phyloP scores from a whole-genome alignment of 2,113 vertebrate species.

The Callorhinus ursinus region DNA sequence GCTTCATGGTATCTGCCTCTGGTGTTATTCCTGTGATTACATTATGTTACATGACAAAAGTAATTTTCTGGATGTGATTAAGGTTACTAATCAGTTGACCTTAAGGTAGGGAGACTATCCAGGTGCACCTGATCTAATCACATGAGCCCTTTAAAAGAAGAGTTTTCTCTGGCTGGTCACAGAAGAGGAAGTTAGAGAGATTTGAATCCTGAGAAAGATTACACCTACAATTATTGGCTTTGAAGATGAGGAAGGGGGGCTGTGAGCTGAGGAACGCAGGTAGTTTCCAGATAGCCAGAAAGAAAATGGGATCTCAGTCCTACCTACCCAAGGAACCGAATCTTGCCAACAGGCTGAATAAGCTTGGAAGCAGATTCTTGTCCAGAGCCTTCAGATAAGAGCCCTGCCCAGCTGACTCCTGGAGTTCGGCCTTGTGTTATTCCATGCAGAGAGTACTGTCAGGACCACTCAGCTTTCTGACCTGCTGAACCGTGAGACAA shows the following conservation, averaged over 20 bases:
- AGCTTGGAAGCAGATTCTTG: not conserved
- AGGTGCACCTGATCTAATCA: not conserved
- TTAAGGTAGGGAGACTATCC: not conserved
- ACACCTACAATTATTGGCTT: not conserved
- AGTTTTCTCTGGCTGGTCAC: not conserved
- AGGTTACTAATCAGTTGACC: not conserved
- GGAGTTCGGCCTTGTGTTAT: not conserved
- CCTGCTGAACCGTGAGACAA: not conserved
- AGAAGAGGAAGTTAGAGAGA: not conserved
- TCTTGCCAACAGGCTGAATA: not conserved
- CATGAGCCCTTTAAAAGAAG: not conserved
- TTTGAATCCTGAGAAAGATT: not conserved
- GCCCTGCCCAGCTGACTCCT: not conserved
- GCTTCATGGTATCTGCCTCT: not conserved
- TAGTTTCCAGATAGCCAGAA: not conserved
- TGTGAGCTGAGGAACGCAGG: not conserved
- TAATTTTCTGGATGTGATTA: conserved; percentile 7
- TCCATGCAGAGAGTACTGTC: not conserved
- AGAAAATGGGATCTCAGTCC: not conserved
- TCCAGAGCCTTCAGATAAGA: not conserved
- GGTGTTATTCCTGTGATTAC: not conserved
- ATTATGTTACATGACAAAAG: not conserved
- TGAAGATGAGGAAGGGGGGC: not conserved
- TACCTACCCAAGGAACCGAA: not conserved
- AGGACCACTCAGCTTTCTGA: not conserved